A percentile compares a stretch with the other conserved stretches of the same genome.
phyloP scores from a whole-genome alignment of 2,113 vertebrate genomes.

The Siphamia tubifer region DNA sequence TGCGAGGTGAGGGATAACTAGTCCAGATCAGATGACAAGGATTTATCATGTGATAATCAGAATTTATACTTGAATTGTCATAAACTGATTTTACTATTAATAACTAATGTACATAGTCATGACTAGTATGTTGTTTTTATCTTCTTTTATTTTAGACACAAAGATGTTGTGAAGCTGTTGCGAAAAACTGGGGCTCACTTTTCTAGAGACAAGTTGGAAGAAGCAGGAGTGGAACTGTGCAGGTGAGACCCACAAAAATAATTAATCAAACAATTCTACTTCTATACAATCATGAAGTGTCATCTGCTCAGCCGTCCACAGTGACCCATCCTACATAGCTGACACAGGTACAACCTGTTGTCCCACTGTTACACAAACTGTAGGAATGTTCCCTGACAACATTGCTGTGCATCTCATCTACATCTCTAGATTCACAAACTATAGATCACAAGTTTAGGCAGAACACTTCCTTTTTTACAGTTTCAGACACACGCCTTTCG shows the following conservation, averaged over 20 bases:
- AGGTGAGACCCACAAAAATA: conserved; percentile 76
- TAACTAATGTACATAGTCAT: not conserved
- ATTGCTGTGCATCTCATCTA: conserved; percentile 49
- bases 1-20: too few species aligned
- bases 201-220: conserved; percentile 83
- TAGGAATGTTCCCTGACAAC: conserved; percentile 74
- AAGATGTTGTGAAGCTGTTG: conserved; percentile 81
- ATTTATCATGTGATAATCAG: not conserved
- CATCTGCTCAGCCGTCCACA: not conserved
- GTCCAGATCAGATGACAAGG: too few species aligned
- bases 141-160: conserved; percentile 74
- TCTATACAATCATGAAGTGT: not conserved
- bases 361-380: conserved; percentile 52
- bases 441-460: too few species aligned
- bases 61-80: not conserved
- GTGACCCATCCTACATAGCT: conserved; percentile 60
- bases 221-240: conserved; percentile 85
- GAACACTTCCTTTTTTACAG: too few species aligned
- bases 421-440: not conserved
- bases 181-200: conserved; percentile 86
- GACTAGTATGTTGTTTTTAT: not conserved
- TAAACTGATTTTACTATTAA: too few species aligned
- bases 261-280: not conserved
- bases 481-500: conserved; percentile 11
- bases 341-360: conserved; percentile 73